Evolutionary conservation across 2,113 vertebrate species (phyloP).

Genomic region (Ptychochromis oligacanthus): DNA sequence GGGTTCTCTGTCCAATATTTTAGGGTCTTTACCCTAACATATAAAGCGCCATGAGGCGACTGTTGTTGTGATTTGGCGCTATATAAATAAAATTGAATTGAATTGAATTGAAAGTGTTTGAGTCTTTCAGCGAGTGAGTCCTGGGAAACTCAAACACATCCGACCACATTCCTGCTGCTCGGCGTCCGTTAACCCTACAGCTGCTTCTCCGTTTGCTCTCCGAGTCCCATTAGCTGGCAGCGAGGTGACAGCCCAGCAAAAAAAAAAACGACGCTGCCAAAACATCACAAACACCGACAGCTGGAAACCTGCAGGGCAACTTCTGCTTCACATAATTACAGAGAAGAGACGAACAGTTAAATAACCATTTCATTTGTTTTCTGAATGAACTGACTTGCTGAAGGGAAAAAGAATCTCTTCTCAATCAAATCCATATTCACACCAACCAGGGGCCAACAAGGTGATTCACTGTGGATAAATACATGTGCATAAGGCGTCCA

Average conservation of each 20-base stretch:
- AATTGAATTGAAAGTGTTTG: too few species aligned
- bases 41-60: too few species aligned
- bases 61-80: too few species aligned
- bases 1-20: too few species aligned
- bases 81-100: too few species aligned
- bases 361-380: not conserved
- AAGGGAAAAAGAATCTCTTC: not conserved
- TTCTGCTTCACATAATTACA: not conserved
- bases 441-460: not conserved
- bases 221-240: slow-evolving; percentile 10
- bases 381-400: not conserved
- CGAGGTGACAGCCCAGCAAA: not conserved
- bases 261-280: not conserved
- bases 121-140: not conserved
- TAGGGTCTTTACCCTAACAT: too few species aligned
- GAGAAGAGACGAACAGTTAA: not conserved
- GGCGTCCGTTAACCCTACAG: slow-evolving; percentile 26
- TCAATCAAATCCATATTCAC: not conserved
- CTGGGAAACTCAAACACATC: slow-evolving; percentile 56
- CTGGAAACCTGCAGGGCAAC: not conserved
- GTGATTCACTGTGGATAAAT: rapidly evolving
- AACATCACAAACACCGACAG: not conserved
- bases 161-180: slow-evolving; percentile 57
- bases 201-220: not conserved
- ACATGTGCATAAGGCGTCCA: not conserved